phyloP scores from a whole-genome alignment of 1,140 invertebrate species.

The Dysdera silvatica region DNA sequence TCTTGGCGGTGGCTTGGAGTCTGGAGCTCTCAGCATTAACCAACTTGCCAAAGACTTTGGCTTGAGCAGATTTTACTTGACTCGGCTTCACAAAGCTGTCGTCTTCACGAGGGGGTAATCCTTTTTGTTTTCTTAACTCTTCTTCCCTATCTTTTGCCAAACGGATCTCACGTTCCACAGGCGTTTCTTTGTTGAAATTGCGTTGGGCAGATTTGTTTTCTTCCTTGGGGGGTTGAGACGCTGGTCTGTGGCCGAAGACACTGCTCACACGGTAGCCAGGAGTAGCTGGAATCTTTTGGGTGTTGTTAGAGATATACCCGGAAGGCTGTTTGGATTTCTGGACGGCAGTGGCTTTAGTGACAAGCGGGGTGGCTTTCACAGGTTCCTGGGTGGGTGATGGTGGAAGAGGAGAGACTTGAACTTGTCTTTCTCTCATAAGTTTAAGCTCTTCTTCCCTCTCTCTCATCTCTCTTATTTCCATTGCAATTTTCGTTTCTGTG shows the following conservation, averaged over 20 bases:
- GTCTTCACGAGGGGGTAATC: conserved; percentile 33
- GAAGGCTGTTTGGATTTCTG: no score
- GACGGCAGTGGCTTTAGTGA: no score
- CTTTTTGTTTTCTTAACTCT: conserved; percentile 46
- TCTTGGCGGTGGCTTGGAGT: conserved; percentile 42
- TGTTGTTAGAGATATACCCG: no score
- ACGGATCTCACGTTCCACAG: conserved; percentile 53
- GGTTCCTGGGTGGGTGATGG: background rate
- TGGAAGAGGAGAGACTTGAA: conserved; percentile 10
- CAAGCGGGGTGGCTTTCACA: background rate
- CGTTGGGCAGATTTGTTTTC: conserved; percentile 22
- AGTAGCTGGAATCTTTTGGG: no score
- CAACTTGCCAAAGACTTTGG: conserved; percentile 19
- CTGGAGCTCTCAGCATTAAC: conserved; percentile 37
- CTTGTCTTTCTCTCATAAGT: conserved; percentile 23
- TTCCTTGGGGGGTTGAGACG: background rate
- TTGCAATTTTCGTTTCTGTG: conserved; percentile 46
- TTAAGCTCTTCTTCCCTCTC: conserved; percentile 48
- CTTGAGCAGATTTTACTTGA: conserved; percentile 23
- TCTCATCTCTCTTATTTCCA: conserved; percentile 46
- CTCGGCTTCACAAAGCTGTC: conserved; percentile 40
- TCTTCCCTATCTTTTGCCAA: conserved; percentile 50
- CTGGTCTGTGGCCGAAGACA: conserved; percentile 15
- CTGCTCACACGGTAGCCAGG: conserved; percentile 18
- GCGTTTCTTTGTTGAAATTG: conserved; percentile 46